phyloP scores from a whole-genome alignment of 2,113 vertebrate species.

The Garra rufa region DNA sequence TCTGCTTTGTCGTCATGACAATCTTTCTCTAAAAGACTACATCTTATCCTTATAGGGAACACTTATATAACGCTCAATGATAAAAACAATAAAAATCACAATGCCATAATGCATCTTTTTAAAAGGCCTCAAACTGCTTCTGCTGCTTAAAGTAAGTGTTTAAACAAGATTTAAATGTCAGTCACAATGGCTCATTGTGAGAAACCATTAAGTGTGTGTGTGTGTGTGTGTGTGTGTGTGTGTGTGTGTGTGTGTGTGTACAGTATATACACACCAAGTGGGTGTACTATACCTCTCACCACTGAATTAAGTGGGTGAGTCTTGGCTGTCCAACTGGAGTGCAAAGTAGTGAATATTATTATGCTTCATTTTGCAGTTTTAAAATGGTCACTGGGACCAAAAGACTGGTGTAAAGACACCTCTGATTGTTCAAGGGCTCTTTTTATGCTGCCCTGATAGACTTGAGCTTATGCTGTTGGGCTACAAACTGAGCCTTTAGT shows the following conservation, averaged over 20 bases:
- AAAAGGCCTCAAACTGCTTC: background rate
- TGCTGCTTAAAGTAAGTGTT: background rate
- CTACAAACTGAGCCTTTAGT: constrained; percentile 80
- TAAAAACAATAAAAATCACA: background rate
- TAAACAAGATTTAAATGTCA: background rate
- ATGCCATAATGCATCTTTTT: background rate
- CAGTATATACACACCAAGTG: background rate
- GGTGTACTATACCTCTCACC: background rate
- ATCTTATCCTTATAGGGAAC: background rate
- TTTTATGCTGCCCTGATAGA: constrained; percentile 46
- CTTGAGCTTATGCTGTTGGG: constrained; percentile 55
- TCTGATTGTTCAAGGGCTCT: background rate
- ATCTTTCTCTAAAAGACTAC: constrained; percentile 31
- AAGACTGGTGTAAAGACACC: background rate
- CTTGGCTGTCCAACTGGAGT: background rate
- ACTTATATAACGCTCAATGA: constrained; percentile 2
- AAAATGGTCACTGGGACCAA: background rate
- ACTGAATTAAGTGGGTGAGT: background rate
- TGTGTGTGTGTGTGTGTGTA: background rate
- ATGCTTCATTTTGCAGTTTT: background rate
- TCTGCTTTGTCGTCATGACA: constrained; percentile 3
- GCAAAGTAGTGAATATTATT: background rate
- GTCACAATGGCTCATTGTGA: constrained; percentile 8
- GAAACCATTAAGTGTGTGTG: background rate
- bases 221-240: background rate